These are phyloP conservation scores for Acropora yongei DNA, from an alignment of 64 coral and sea anemone species.

Conservation along the genomic window DNA sequence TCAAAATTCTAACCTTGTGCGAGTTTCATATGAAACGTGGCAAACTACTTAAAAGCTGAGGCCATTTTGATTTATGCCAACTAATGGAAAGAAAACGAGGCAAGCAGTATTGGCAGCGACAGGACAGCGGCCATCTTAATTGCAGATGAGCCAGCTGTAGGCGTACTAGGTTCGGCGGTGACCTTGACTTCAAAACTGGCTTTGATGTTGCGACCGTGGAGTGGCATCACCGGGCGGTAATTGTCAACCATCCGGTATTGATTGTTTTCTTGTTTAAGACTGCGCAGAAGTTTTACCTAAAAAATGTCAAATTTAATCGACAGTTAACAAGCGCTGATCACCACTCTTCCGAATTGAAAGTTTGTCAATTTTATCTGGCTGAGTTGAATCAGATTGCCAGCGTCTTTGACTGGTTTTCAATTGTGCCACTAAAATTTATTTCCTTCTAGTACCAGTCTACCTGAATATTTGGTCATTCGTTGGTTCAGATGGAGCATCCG, in stretches of 20 bases:
- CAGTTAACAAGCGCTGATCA: neutral
- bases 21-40: neutral
- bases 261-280: neutral
- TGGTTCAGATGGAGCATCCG: too few relatives aligned
- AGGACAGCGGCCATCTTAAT: neutral
- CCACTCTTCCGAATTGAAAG: too few relatives aligned
- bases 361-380: too few relatives aligned
- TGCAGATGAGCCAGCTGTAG: neutral
- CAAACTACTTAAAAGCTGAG: neutral
- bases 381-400: too few relatives aligned
- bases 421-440: too few relatives aligned
- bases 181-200: conserved; percentile 4
- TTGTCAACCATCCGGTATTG: neutral
- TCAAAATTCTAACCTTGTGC: neutral
- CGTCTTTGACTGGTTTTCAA: too few relatives aligned
- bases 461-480: too few relatives aligned
- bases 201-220: conserved; percentile 42
- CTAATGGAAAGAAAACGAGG: neutral
- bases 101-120: neutral
- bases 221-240: conserved; percentile 51
- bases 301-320: neutral
- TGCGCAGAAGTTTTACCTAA: conserved; percentile 60
- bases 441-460: too few relatives aligned
- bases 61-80: neutral
- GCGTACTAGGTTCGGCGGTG: neutral